A percentile compares a stretch with the other conserved stretches of the same genome.
These are phyloP conservation scores for Lonchura striata DNA, from an alignment of 2,113 vertebrate genomes.

Conservation along the genomic window DNA sequence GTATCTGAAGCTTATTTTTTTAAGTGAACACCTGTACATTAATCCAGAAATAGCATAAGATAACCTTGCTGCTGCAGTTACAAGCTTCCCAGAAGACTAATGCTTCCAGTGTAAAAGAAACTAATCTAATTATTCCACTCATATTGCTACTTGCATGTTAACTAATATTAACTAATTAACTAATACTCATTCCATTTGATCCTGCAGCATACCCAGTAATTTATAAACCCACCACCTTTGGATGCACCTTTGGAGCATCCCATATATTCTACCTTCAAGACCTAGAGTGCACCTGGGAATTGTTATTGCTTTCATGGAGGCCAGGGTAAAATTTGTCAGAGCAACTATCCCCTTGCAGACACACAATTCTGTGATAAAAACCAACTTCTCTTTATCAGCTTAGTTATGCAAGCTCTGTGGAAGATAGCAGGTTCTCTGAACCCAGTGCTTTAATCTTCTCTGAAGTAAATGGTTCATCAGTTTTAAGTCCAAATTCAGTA, in stretches of 20 bases:
- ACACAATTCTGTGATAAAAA: neutral
- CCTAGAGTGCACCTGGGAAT: neutral
- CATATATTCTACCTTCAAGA: neutral
- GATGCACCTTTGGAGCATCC: neutral
- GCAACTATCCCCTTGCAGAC: neutral
- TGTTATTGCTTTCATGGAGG: neutral
- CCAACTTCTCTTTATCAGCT: neutral
- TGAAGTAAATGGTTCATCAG: neutral
- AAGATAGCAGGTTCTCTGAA: neutral
- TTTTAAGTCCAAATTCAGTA: neutral
- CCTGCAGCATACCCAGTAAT: neutral
- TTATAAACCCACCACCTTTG: neutral
- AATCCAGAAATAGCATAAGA: neutral
- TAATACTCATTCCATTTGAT: neutral
- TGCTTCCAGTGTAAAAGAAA: neutral
- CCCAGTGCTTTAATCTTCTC: neutral
- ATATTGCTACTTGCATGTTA: neutral
- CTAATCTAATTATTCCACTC: neutral
- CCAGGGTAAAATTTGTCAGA: neutral
- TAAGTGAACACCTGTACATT: neutral
- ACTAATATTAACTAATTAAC: neutral
- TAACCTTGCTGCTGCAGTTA: neutral
- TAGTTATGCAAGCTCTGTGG: neutral
- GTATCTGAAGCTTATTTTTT: neutral
- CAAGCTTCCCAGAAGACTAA: neutral